phyloP scores from a whole-genome alignment of 2,888 invertebrate genomes.

The Ceratothoa steindachneri region DNA sequence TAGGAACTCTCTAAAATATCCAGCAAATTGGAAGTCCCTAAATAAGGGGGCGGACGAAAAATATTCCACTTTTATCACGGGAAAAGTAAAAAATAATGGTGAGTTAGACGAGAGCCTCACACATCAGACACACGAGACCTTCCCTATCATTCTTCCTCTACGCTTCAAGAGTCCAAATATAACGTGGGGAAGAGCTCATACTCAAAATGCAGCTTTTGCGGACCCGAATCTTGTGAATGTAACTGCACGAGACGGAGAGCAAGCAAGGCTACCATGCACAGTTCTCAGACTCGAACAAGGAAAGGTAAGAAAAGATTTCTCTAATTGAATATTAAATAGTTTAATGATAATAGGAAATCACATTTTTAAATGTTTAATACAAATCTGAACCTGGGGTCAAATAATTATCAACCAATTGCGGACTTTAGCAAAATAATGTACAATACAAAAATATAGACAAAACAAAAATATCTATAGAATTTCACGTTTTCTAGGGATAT shows the following conservation, averaged over 20 bases:
- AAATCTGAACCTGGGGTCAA: too few species aligned
- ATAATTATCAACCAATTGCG: too few species aligned
- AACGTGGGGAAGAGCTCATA: conserved; percentile 8
- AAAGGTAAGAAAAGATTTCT: background rate
- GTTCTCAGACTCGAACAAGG: conserved; percentile 3
- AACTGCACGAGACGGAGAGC: conserved; percentile 7
- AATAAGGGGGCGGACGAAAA: background rate
- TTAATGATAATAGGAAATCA: background rate
- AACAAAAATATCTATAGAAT: too few species aligned
- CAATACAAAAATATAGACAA: too few species aligned
- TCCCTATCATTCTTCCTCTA: background rate
- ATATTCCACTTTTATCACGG: background rate
- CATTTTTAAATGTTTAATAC: too few species aligned
- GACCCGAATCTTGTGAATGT: background rate
- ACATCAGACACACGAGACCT: background rate
- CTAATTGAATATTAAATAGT: background rate
- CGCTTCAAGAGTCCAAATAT: background rate
- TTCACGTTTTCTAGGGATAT: too few species aligned
- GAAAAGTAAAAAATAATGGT: background rate
- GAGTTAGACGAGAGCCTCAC: too few species aligned
- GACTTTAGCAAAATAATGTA: too few species aligned
- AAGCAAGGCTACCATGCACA: background rate
- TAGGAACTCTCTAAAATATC: too few species aligned
- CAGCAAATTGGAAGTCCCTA: background rate
- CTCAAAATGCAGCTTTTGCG: conserved; percentile 1